These are phyloP conservation scores for Struthidea cinerea DNA, from an alignment of 2,113 vertebrate species.

Conservation along the genomic window DNA sequence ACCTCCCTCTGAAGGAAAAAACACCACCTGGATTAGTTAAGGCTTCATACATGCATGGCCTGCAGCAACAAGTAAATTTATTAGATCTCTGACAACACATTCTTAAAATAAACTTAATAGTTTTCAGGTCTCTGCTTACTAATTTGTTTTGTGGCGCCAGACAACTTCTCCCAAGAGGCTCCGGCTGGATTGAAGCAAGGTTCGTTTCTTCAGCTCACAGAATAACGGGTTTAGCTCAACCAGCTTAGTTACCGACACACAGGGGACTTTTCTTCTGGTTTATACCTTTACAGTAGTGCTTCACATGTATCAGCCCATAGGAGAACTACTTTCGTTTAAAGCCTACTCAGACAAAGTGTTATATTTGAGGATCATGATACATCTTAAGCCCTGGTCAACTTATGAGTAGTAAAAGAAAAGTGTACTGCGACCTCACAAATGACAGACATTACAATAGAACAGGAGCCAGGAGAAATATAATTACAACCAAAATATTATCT, in stretches of 20 bases:
- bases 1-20: conserved; percentile 1
- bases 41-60: conserved; percentile 45
- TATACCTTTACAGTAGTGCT: not conserved
- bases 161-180: conserved; percentile 31
- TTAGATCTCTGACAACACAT: conserved; percentile 68
- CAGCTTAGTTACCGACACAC: not conserved
- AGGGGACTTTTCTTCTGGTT: not conserved
- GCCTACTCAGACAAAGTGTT: not conserved
- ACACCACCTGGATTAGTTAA: conserved; percentile 61
- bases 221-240: conserved; percentile 38
- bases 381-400: not conserved
- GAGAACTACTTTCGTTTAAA: not conserved
- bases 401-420: not conserved
- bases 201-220: not conserved
- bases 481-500: not conserved
- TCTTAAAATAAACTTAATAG: conserved; percentile 74
- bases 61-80: conserved; percentile 66
- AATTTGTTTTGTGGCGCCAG: conserved; percentile 74
- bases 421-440: not conserved
- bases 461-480: not conserved
- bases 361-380: not conserved
- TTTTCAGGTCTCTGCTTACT: conserved; percentile 62
- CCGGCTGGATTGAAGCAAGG: not conserved
- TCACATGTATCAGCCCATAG: not conserved
- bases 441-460: not conserved